phyloP scores from a whole-genome alignment of 2,888 invertebrate genomes.

The Drosophila hamatofila region DNA sequence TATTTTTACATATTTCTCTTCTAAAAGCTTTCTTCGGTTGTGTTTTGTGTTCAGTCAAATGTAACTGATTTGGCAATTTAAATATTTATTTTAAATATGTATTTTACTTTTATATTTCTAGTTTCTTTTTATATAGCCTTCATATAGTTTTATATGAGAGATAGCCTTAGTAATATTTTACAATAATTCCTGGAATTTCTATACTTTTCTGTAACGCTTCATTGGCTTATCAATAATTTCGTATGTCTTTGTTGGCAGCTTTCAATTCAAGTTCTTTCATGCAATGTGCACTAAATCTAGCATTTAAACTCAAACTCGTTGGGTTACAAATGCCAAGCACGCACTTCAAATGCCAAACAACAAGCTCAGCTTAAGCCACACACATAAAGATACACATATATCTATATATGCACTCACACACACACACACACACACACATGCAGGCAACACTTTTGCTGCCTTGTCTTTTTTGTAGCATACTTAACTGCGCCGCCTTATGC shows the following conservation, averaged over 20 bases:
- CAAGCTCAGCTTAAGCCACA: conserved; percentile 53
- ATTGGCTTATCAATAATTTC: conserved; percentile 26
- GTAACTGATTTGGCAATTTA: background rate
- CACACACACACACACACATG: conserved; percentile 15
- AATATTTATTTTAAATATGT: background rate
- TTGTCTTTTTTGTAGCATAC: conserved; percentile 69
- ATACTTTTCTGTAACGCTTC: background rate
- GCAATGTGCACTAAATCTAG: conserved; percentile 35
- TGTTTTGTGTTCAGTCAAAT: background rate
- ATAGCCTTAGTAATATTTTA: background rate
- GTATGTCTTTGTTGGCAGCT: background rate
- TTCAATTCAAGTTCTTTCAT: conserved; percentile 7
- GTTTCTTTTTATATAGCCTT: background rate
- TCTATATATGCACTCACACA: no score
- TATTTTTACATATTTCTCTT: background rate
- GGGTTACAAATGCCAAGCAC: conserved; percentile 48
- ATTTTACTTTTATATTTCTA: background rate
- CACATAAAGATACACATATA: no score
- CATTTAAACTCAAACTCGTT: conserved; percentile 53
- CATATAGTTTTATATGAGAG: no score
- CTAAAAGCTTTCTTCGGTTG: background rate
- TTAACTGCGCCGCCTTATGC: conserved; percentile 70
- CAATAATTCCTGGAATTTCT: background rate
- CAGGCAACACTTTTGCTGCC: conserved; percentile 19
- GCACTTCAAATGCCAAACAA: conserved; percentile 67